Evolutionary conservation across 2,113 vertebrate genomes (phyloP).

Genomic region (Hassar affinis): DNA sequence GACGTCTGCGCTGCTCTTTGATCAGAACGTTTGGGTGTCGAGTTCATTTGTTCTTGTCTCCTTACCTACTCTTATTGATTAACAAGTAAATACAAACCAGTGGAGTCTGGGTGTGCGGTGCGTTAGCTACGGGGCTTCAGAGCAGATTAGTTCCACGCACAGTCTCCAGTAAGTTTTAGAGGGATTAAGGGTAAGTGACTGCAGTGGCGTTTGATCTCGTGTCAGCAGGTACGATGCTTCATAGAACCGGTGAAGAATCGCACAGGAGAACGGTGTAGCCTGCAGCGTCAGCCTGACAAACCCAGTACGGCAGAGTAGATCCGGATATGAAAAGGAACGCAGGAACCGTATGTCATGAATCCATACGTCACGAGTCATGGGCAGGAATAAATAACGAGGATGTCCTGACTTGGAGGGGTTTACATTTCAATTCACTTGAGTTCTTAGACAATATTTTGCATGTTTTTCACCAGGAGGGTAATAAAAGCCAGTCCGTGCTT

Average conservation of each 20-base stretch:
- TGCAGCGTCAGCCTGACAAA: neutral
- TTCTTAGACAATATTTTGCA: neutral
- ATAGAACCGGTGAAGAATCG: conserved; percentile 29
- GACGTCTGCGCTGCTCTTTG: neutral
- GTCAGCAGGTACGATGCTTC: conserved; percentile 36
- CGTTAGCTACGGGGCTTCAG: conserved; percentile 35
- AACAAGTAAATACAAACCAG: neutral
- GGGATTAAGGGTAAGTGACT: conserved; percentile 69
- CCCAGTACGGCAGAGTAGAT: neutral
- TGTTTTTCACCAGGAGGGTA: neutral
- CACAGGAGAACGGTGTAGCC: neutral
- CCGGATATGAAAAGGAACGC: neutral
- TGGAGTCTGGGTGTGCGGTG: conserved; percentile 19
- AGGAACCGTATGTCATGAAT: too few relatives aligned
- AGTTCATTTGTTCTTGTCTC: neutral
- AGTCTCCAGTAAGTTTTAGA: conserved; percentile 56
- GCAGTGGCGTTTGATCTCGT: conserved; percentile 49
- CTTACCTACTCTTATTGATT: neutral
- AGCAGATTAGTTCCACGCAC: conserved; percentile 55
- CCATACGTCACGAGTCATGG: neutral
- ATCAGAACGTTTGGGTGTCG: neutral
- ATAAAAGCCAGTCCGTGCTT: neutral
- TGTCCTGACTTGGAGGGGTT: neutral
- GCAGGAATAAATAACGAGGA: neutral
- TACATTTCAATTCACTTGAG: neutral